Percentiles rank a stretch among this genome's conserved stretches.
Conservation (phyloP, 1,140 invertebrate species). For the Gryllus bimaculatus region DNA sequence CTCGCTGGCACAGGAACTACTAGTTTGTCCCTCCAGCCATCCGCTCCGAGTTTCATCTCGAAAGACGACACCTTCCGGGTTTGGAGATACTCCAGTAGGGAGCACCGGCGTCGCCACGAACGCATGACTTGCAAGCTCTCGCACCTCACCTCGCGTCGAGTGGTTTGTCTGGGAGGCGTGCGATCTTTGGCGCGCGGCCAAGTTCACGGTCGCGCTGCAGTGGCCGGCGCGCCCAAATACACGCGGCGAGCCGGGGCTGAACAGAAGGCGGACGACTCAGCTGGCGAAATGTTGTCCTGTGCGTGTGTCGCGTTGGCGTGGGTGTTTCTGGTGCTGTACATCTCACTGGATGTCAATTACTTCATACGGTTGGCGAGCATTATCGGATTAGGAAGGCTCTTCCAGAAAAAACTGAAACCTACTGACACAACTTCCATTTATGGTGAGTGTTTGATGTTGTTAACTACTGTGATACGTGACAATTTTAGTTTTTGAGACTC, state of each 20-base stretch:
- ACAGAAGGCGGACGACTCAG: background rate
- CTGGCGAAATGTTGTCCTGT: background rate
- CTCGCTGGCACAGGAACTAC: too few species aligned
- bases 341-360: constrained; percentile 68
- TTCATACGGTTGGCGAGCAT: constrained; percentile 56
- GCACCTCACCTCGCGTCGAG: background rate
- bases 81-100: too few species aligned
- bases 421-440: constrained; percentile 59
- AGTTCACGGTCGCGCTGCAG: too few species aligned
- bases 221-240: too few species aligned
- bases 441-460: constrained; percentile 39
- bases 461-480: too few species aligned
- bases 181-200: background rate
- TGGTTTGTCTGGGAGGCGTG: background rate
- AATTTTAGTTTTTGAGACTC: too few species aligned
- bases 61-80: too few species aligned
- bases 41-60: too few species aligned
- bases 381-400: constrained; percentile 49
- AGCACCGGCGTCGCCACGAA: too few species aligned
- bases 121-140: too few species aligned
- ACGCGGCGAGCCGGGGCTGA: background rate
- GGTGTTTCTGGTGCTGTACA: constrained; percentile 44
- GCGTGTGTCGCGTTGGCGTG: background rate
- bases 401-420: constrained; percentile 55
- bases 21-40: too few species aligned